A percentile compares a stretch with the other conserved stretches of the same genome.
phyloP scores from a whole-genome alignment of 2,797 vertebrate species.

The Adrianichthys oophorus region DNA sequence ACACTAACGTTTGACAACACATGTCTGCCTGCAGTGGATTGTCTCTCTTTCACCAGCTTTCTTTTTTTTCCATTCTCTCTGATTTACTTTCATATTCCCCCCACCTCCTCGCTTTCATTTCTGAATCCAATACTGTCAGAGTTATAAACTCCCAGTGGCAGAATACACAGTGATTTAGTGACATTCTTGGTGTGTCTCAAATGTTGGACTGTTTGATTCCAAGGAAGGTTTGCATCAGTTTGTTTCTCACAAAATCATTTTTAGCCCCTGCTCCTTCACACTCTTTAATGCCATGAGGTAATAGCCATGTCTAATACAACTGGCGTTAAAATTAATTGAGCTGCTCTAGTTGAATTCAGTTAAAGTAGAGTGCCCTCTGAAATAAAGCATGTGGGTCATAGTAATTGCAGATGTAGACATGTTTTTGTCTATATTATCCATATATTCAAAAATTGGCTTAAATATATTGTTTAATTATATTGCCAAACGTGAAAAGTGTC shows the following conservation, averaged over 20 bases:
- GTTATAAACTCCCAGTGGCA: slow-evolving; percentile 54
- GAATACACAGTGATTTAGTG: slow-evolving; percentile 48
- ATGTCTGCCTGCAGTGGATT: slow-evolving; percentile 27
- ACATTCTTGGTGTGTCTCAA: slow-evolving; percentile 48
- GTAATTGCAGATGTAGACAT: too few relatives aligned
- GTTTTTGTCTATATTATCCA: not conserved
- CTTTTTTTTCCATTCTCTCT: slow-evolving; percentile 39
- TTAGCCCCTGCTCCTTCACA: not conserved
- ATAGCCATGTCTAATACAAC: not conserved
- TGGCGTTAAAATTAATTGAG: not conserved
- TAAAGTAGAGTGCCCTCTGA: not conserved
- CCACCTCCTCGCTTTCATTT: slow-evolving; percentile 54
- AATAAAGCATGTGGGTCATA: not conserved
- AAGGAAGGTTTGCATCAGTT: slow-evolving; percentile 26
- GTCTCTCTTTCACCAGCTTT: slow-evolving; percentile 42
- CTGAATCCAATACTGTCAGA: slow-evolving; percentile 51
- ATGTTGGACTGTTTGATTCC: slow-evolving; percentile 44
- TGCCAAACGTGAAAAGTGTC: not conserved
- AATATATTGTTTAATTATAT: slow-evolving; percentile 1
- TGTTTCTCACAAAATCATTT: slow-evolving; percentile 30
- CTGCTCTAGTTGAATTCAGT: slow-evolving; percentile 9
- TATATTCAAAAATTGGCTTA: slow-evolving; percentile 17
- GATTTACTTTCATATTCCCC: slow-evolving; percentile 45
- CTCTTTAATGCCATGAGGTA: slow-evolving; percentile 4
- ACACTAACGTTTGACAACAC: slow-evolving; percentile 36